phyloP scores from a whole-genome alignment of 2,888 invertebrate genomes.

The Salpingus planirostris region DNA sequence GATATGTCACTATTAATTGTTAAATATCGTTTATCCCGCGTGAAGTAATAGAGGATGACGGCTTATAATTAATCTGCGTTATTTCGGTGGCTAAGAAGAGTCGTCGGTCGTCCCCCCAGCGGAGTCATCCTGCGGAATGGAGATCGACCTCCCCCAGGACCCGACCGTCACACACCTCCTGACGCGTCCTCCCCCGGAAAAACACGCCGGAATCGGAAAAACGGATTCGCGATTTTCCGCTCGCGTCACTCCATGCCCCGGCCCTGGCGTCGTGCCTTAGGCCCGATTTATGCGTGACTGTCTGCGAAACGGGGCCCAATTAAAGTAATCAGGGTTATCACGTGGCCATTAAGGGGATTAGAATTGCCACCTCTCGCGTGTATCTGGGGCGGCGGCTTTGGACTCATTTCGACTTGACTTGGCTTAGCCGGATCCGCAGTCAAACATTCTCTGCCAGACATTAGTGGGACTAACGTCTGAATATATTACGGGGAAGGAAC shows the following conservation, averaged over 20 bases:
- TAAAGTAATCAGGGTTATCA: conserved; percentile 63
- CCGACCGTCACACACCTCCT: no score
- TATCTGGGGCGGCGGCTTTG: conserved; percentile 30
- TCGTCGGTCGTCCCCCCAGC: conserved; percentile 26
- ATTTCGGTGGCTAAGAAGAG: conserved; percentile 39
- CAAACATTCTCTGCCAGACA: conserved; percentile 41
- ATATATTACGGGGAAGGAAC: conserved; percentile 39
- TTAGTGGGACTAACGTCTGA: conserved; percentile 41
- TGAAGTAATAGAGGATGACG: conserved; percentile 42
- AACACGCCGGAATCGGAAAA: no score
- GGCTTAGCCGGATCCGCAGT: conserved; percentile 27
- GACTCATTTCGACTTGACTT: conserved; percentile 31
- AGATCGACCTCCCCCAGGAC: conserved; percentile 8
- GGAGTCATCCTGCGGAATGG: conserved; percentile 31
- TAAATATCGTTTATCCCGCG: conserved; percentile 43
- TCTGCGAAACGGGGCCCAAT: conserved; percentile 55
- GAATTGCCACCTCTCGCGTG: conserved; percentile 38
- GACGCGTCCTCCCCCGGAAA: conserved; percentile 1
- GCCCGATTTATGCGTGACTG: conserved; percentile 39
- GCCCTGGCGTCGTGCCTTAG: neutral
- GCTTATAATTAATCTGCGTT: conserved; percentile 43
- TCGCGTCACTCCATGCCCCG: neutral
- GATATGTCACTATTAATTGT: conserved; percentile 40
- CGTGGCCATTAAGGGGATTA: conserved; percentile 62
- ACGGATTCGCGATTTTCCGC: neutral